These are phyloP conservation scores for Craseonycteris thonglongyai DNA, from an alignment of 2,113 vertebrate genomes.

Conservation along the genomic window DNA sequence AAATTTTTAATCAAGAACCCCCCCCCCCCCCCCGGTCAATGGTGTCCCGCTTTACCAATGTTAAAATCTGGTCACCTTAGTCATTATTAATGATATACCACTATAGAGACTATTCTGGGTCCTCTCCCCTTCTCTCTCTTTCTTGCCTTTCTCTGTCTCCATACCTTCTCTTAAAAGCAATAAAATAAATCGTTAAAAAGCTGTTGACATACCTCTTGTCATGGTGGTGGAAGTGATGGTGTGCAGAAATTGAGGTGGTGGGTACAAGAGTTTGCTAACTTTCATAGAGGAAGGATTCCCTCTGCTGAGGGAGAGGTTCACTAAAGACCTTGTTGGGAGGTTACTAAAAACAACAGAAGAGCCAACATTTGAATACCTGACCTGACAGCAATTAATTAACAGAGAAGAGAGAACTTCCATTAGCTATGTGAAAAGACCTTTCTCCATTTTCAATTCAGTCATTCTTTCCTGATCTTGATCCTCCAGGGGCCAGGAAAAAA, in stretches of 20 bases:
- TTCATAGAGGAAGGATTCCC: not conserved
- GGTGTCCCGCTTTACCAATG: too few species aligned
- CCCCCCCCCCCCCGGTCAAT: too few species aligned
- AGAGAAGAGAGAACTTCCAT: not conserved
- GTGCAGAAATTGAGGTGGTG: not conserved
- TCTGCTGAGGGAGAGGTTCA: not conserved
- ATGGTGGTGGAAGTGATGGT: not conserved
- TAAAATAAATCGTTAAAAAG: too few species aligned
- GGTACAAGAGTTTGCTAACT: not conserved
- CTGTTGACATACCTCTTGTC: not conserved
- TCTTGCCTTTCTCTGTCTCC: too few species aligned
- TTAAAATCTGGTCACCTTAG: too few species aligned
- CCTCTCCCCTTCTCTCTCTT: too few species aligned
- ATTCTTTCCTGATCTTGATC: not conserved
- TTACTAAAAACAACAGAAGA: not conserved
- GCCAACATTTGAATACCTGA: not conserved
- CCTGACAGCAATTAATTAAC: not conserved
- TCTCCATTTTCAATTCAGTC: not conserved
- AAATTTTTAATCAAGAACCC: too few species aligned
- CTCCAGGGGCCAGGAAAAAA: not conserved
- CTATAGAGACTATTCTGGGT: too few species aligned
- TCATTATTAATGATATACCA: too few species aligned
- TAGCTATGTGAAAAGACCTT: not conserved
- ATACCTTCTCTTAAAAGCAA: too few species aligned
- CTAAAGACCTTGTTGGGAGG: not conserved